Evolutionary conservation across 1,140 invertebrate species (phyloP), one percentile per base, ranked within the genome.

Genomic region (Trialeurodes vaporariorum): DNA sequence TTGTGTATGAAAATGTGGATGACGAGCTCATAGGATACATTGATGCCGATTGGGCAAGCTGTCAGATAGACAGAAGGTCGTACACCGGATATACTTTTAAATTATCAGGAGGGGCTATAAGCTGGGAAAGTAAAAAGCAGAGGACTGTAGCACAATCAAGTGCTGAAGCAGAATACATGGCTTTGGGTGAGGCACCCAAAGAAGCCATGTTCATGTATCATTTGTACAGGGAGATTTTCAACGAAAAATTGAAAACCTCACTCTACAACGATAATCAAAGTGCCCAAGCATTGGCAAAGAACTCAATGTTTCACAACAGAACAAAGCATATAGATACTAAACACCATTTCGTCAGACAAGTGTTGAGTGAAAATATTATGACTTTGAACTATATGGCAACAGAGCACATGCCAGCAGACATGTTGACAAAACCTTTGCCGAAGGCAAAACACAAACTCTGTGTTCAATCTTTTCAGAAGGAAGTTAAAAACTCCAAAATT

Each of bases 41-140:
- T 23, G 79, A 80, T 71, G 74, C 80, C 0, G 69, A 70, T 34
- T 79, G 75, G 74, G 77, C 72, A 61, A 73, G 64, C 25, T 64
- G 77, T 69, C 24, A 64, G 65, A 69, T 72, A 58, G 72, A 75
- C 40, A 68, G 76, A 59, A 74, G 73, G 71, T 76, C 75, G 5
- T 72, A 64, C 26, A 69, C 67, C 13, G 75, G 75, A 13, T 73
- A 70, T 69, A 60, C 71, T 0, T 69, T 74, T 61, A 27, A 62
- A 5, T 34, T 75, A 9, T 63, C 27, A 70, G 1, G 68, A 63
- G 49, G 61, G n/a, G 49, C 72, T 24, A 64, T 76, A 21, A 68
- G 65, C 13, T 76, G 75, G 73, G 34, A 34, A 12, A 71, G 65
- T 12, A 67, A 70, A 34, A 75, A 73, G 65, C 74, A 76, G 66